These are phyloP conservation scores for Perca schrenkii DNA, from an alignment of 2,113 vertebrate species.

Conservation along the genomic window DNA sequence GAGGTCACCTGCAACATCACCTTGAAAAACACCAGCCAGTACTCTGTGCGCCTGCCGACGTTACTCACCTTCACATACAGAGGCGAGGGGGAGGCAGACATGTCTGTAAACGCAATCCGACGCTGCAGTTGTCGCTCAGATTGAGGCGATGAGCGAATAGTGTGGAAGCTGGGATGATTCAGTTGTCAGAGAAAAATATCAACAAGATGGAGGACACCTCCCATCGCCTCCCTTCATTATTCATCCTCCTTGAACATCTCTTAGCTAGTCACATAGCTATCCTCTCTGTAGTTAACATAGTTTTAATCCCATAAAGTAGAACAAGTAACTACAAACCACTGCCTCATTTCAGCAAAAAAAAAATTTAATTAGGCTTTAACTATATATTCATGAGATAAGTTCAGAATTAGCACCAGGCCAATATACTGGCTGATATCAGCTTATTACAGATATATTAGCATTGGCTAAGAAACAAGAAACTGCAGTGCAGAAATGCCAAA, in stretches of 20 bases:
- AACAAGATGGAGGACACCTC: neutral
- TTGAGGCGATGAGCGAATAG: neutral
- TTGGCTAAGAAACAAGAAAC: neutral
- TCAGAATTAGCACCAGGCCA: neutral
- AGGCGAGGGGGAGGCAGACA: neutral
- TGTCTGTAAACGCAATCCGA: neutral
- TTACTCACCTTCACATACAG: neutral
- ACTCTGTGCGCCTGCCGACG: neutral
- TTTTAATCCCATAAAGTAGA: neutral
- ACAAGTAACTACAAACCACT: neutral
- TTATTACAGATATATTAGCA: neutral
- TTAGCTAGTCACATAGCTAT: neutral
- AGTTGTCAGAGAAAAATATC: neutral
- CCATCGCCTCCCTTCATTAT: neutral
- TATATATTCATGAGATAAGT: neutral
- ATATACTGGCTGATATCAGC: neutral
- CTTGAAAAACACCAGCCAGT: constrained; percentile 56
- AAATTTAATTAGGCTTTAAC: neutral
- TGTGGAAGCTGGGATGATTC: neutral
- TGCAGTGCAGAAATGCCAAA: neutral
- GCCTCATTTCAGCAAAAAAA: neutral
- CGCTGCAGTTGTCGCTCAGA: neutral
- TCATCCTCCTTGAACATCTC: neutral
- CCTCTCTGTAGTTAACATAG: neutral
- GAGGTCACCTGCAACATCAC: constrained; percentile 63